Base-by-base conservation (phyloP, 2,113 vertebrate species). In the Archocentrus centrarchus region DNA sequence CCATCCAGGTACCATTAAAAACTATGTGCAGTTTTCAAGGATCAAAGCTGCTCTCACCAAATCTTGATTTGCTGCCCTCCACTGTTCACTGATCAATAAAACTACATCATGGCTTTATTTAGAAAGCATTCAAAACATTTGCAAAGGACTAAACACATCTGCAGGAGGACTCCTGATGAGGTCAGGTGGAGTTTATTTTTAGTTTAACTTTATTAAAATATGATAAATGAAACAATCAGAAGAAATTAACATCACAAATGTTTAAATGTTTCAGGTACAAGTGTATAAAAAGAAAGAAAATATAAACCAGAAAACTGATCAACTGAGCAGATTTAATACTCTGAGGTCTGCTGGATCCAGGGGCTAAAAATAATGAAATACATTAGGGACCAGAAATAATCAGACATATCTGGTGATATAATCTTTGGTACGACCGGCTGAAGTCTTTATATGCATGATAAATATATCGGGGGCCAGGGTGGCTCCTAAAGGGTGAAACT, bases 121-220 rank as follows among this genome's bases (percentile, higher is more conserved):
- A 20, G 50, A 55, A 20, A 55, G 20, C 18, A 20, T 18, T 17
- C 17, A 7, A 8, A 53, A 53, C 15, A 8, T 10, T 20, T 55
- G 8, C 7, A 55, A 18, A 55, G 53, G 18, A n/a, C 7, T n/a
- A 55, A n/a, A 55, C 18, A 55, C 9, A 58, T 22, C 55, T 22
- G 20, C 20, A 57, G 55, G 53, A 11, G 55, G 10, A 58, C 55
- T 58, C 7, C 18, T 55, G 53, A 55, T 20, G 20, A 20, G 9
- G 8, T 79, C 77, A 50, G 37, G 14, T 24, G n/a, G 3, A 75
- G 44, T 62, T 80, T 32, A 59, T 53, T n/a, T 53, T 87, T 53
- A 73, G 39, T 61, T 86, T 70, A 61, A 77, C 64, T 89, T 91
- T 89, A 86, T 81, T 89, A 27, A 81, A 81, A 84, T 59, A 63